phyloP scores from a whole-genome alignment of 2,113 vertebrate genomes.

The Triplophysa tibetana region DNA sequence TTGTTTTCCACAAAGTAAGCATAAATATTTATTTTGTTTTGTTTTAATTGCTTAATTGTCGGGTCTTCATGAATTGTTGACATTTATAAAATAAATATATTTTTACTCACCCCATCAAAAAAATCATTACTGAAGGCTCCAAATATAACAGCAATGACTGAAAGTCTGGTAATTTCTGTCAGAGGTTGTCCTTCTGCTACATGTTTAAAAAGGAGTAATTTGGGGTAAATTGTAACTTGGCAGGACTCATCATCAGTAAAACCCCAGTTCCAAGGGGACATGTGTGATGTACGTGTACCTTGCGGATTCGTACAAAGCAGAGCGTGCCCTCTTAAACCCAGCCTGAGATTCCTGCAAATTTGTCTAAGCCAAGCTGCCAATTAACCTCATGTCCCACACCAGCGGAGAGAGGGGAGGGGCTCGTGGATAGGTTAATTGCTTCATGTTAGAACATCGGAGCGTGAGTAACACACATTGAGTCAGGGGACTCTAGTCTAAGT shows the following conservation, averaged over 20 bases:
- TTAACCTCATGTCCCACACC: constrained; percentile 56
- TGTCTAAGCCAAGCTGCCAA: constrained; percentile 59
- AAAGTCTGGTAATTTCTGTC: constrained; percentile 38
- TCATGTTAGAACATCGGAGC: constrained; percentile 52
- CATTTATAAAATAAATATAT: neutral
- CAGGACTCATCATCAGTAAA: constrained; percentile 51
- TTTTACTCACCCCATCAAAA: neutral
- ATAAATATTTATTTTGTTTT: neutral
- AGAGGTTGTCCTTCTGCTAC: constrained; percentile 45
- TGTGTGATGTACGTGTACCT: constrained; percentile 47
- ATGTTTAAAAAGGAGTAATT: constrained; percentile 47
- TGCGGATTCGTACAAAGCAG: constrained; percentile 51
- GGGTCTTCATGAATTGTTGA: neutral
- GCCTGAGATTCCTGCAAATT: constrained; percentile 55
- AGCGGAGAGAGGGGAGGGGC: constrained; percentile 24
- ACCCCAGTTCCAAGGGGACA: constrained; percentile 40
- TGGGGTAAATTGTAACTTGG: constrained; percentile 53
- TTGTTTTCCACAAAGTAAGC: neutral
- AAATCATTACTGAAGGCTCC: constrained; percentile 18
- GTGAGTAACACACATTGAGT: constrained; percentile 41
- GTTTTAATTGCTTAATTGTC: neutral
- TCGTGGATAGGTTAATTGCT: constrained; percentile 59
- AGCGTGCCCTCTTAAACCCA: constrained; percentile 52
- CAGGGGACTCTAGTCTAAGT: constrained; percentile 34
- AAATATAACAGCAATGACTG: neutral